Evolutionary conservation across 2,113 vertebrate species (phyloP).

Genomic region (Ovis canadensis): DNA sequence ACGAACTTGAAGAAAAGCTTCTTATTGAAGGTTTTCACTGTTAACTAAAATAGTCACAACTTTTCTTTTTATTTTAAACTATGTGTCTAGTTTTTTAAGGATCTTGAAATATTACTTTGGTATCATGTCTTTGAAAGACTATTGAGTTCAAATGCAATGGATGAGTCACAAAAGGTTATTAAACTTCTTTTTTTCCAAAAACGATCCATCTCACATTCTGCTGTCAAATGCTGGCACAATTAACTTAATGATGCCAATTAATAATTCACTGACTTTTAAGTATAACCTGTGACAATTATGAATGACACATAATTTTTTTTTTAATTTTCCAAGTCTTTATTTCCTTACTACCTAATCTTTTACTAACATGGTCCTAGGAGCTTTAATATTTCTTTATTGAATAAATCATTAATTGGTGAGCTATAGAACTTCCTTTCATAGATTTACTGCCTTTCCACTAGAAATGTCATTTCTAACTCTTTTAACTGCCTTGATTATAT

Average conservation of each 20-base stretch:
- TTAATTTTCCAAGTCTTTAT: constrained; percentile 72
- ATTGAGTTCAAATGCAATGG: neutral
- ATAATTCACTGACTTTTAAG: constrained; percentile 74
- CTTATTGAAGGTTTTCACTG: neutral
- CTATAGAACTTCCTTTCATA: constrained; percentile 52
- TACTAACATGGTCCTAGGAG: constrained; percentile 47
- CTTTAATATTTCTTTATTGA: constrained; percentile 66
- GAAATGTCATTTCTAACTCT: constrained; percentile 66
- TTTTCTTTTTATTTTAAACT: neutral
- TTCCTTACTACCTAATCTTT: constrained; percentile 70
- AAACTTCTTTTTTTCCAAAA: constrained; percentile 31
- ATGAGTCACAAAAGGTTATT: neutral
- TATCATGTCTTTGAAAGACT: neutral
- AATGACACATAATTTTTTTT: constrained; percentile 70
- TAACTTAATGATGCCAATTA: constrained; percentile 72
- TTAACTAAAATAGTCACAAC: neutral
- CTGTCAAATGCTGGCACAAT: constrained; percentile 53
- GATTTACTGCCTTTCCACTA: constrained; percentile 38
- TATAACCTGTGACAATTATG: constrained; percentile 57
- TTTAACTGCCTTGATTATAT: constrained; percentile 53
- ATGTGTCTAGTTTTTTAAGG: neutral
- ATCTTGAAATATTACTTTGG: neutral
- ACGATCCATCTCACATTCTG: constrained; percentile 34
- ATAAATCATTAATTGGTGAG: constrained; percentile 78
- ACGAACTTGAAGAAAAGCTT: neutral